Evolutionary conservation across 2,888 invertebrate genomes (phyloP), one percentile per base, ranked within the genome.

Genomic region (Drepana falcataria): DNA sequence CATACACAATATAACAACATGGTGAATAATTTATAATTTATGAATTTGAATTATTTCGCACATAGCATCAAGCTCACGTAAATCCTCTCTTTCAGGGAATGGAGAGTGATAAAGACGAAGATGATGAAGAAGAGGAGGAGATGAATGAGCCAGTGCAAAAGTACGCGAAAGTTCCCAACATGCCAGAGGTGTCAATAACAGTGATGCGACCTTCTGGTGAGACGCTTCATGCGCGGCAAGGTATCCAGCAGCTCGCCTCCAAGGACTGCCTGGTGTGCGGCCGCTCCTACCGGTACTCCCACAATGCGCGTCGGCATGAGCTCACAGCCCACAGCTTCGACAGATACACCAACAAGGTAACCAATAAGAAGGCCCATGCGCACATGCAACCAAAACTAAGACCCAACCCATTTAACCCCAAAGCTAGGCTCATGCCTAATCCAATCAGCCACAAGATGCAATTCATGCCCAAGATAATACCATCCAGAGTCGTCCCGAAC

Each of bases 251-350:
- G 62, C 77, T 92, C 1, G 91, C 91, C 1, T 91, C 91, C 48
- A 92, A 92, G 64, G 84, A 91, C 63, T 92, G 91, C 56, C 85
- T 92, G 7, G 87, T 92, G 7, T 92, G 91, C 59, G 85, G 88
- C 4, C 85, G 91, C 35, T 79, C 87, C 5, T 92, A 92, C 66
- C 79, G 91, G 61, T 92, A 92, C 69, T 91, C 91, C 0, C 91
- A 92, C 66, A 92, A 92, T 60, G 91, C 91, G 3, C 75, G 91
- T 49, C 79, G 91, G 35, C 91, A 92, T 59, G 91, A 92, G 61
- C 85, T 91, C 48, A 86, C 85, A 1, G 73, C 91, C 2, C 91
- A 92, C 60, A 77, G 83, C 56, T 92, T 91, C 61, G 91, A 92
- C 64, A 80, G 91, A 54, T 92, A 92, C 69, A 91, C 91, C 33